Percentiles rank a stretch among this genome's conserved stretches.
These are phyloP conservation scores for Prionailurus viverrinus DNA, from an alignment of 2,113 vertebrate genomes.

Conservation along the genomic window DNA sequence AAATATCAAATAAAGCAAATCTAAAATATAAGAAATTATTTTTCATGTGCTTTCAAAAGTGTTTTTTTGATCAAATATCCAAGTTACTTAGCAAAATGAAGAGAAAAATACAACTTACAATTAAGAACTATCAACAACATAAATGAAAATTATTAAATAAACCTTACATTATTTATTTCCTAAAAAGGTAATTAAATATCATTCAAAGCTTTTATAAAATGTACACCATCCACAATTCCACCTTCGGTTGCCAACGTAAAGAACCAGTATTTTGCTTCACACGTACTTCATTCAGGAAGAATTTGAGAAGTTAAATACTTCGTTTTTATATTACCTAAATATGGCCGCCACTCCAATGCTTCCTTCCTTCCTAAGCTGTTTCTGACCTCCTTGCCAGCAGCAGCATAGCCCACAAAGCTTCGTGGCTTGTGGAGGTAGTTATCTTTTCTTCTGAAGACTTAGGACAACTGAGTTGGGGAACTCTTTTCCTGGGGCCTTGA, in stretches of 20 bases:
- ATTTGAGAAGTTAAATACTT: background rate
- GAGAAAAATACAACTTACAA: background rate
- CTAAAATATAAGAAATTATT: background rate
- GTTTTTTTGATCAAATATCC: conserved; percentile 2
- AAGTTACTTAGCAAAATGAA: conserved; percentile 53
- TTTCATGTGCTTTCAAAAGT: background rate
- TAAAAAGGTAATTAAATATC: background rate
- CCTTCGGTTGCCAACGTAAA: background rate
- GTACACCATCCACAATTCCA: background rate
- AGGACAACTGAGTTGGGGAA: background rate
- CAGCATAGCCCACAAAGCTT: background rate
- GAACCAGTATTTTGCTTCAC: background rate
- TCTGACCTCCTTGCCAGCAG: background rate
- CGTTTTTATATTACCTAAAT: background rate
- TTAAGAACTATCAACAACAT: background rate
- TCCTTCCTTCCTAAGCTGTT: background rate
- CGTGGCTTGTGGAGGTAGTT: background rate
- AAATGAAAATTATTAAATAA: background rate
- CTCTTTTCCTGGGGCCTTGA: too few relatives aligned
- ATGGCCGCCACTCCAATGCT: background rate
- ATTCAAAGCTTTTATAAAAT: background rate
- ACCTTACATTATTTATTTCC: background rate
- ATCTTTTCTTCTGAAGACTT: background rate
- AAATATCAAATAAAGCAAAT: conserved; percentile 5
- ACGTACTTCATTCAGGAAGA: background rate